A percentile compares a stretch with the other conserved stretches of the same genome.
Evolutionary conservation across 2,888 invertebrate species (phyloP).

Genomic region (Cantharis nigra): DNA sequence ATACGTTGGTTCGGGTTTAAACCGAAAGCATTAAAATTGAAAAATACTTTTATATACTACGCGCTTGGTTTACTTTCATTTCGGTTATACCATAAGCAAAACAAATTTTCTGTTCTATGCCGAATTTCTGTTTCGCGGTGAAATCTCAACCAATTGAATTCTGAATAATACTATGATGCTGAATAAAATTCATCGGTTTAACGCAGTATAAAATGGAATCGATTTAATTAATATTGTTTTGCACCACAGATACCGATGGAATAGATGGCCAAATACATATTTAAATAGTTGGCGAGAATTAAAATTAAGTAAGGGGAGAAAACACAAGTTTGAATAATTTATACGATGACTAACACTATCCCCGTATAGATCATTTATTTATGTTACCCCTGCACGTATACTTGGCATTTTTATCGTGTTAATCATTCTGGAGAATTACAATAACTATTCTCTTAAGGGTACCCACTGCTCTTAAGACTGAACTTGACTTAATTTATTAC

Average conservation of each 20-base stretch:
- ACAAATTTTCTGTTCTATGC: not conserved
- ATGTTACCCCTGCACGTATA: not conserved
- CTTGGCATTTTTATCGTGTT: slow-evolving; percentile 2
- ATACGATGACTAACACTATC: slow-evolving; percentile 17
- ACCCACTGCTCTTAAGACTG: not conserved
- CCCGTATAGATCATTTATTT: not conserved
- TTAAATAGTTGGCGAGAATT: slow-evolving; percentile 8
- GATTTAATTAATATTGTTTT: not conserved
- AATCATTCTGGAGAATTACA: slow-evolving; percentile 1
- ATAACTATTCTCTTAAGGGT: not conserved
- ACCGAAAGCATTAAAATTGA: not conserved
- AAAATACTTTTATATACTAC: not conserved
- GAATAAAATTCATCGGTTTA: not conserved
- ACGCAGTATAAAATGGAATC: not conserved
- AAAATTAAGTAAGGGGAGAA: slow-evolving; percentile 14
- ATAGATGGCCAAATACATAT: slow-evolving; percentile 6
- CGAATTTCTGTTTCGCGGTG: not conserved
- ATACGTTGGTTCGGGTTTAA: not conserved
- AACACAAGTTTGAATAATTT: slow-evolving; percentile 18
- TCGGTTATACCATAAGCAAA: not conserved
- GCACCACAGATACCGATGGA: not conserved
- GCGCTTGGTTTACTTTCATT: not conserved
- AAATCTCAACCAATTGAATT: not conserved
- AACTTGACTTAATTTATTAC: slow-evolving; percentile 2
- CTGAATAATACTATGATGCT: not conserved